These are phyloP conservation scores for Psilopogon haemacephalus DNA, from an alignment of 2,113 vertebrate species.

Conservation along the genomic window DNA sequence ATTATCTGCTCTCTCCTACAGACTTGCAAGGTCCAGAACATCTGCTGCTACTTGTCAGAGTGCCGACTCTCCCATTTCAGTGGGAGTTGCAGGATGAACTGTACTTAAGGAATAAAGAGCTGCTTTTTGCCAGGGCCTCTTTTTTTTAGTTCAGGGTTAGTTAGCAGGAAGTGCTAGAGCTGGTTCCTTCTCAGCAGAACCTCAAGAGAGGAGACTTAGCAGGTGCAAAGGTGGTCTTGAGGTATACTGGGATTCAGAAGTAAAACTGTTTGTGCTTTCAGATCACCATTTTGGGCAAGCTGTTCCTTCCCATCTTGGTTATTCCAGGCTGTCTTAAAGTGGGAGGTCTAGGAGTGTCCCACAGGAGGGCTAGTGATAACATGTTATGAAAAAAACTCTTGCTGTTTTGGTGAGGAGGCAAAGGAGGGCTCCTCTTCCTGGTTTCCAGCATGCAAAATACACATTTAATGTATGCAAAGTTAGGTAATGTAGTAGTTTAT, in stretches of 20 bases:
- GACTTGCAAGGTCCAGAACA: not conserved
- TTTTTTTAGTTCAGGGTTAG: not conserved
- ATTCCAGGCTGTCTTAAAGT: not conserved
- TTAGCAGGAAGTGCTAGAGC: not conserved
- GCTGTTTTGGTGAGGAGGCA: not conserved
- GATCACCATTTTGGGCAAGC: not conserved
- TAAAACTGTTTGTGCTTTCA: not conserved
- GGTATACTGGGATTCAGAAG: not conserved
- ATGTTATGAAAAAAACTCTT: not conserved
- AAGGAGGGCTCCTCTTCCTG: not conserved
- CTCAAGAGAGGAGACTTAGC: not conserved
- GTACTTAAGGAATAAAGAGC: not conserved
- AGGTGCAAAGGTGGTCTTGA: not conserved
- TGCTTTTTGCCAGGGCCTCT: not conserved
- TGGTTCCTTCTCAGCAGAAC: not conserved
- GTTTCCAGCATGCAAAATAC: not conserved
- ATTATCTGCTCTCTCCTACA: not conserved
- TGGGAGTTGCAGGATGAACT: not conserved
- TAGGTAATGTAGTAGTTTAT: not conserved
- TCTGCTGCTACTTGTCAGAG: not conserved
- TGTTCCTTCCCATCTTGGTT: not conserved
- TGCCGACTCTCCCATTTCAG: not conserved
- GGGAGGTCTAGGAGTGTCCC: not conserved
- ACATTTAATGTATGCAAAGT: not conserved
- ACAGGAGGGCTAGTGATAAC: not conserved